A percentile compares a stretch with the other conserved stretches of the same genome.
Conservation (phyloP, 2,113 vertebrate genomes). For the Elaphurus davidianus region DNA sequence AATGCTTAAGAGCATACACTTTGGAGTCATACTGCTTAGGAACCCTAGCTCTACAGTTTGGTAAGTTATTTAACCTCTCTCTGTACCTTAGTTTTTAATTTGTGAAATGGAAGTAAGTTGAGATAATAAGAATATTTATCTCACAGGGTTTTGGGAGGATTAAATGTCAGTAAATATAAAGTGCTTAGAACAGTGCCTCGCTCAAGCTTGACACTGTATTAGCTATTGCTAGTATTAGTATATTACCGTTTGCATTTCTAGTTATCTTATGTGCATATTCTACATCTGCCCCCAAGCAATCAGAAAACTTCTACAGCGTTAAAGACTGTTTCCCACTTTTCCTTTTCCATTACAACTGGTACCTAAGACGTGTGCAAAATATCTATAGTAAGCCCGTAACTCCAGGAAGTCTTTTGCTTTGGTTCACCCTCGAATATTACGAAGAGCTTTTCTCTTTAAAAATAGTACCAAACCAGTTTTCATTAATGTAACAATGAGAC, state of each 20-base stretch:
- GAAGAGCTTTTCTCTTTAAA: background rate
- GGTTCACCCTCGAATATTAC: background rate
- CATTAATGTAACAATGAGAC: background rate
- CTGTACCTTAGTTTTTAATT: background rate
- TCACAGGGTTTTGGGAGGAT: background rate
- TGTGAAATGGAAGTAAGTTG: background rate
- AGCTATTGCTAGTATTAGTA: background rate
- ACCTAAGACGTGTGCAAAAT: background rate
- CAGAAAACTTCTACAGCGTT: background rate
- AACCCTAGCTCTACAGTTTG: background rate
- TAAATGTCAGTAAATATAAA: background rate
- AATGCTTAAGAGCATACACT: background rate
- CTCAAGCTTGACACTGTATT: background rate
- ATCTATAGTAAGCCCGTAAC: background rate
- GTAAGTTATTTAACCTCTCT: background rate
- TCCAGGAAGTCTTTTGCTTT: background rate
- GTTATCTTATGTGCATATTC: background rate
- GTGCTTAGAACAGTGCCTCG: background rate
- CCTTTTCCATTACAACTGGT: background rate
- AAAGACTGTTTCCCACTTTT: background rate
- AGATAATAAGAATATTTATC: background rate
- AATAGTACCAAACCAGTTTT: background rate
- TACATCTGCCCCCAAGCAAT: too few relatives aligned
- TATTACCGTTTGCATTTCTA: background rate
- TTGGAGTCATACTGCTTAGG: background rate